Percentiles rank a stretch among this genome's conserved stretches.
These are phyloP conservation scores for Phasia obesa DNA, from an alignment of 2,888 invertebrate genomes.

Conservation along the genomic window DNA sequence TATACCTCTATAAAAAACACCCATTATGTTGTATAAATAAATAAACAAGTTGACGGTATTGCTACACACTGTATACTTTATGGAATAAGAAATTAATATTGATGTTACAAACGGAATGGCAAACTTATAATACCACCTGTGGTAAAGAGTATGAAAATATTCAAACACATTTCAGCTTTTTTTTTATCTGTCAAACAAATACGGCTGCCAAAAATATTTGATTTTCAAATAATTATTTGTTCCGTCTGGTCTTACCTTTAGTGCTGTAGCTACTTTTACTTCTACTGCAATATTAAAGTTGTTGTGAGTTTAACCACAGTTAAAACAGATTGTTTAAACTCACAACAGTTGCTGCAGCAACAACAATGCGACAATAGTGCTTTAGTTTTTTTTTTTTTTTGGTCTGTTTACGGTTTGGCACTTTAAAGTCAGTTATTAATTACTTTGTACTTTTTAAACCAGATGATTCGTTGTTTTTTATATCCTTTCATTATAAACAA, in stretches of 20 bases:
- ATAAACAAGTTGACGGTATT: too few relatives aligned
- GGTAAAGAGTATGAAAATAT: too few relatives aligned
- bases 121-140: too few relatives aligned
- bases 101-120: too few relatives aligned
- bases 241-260: background rate
- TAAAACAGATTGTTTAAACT: conserved; percentile 37
- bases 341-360: conserved; percentile 17
- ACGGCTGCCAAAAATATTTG: too few relatives aligned
- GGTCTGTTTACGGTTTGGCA: conserved; percentile 35
- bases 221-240: background rate
- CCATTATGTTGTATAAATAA: too few relatives aligned
- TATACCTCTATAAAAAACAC: too few relatives aligned
- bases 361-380: conserved; percentile 28
- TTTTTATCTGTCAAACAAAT: too few relatives aligned
- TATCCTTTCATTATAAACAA: too few relatives aligned
- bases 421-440: conserved; percentile 52
- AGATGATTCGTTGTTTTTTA: background rate
- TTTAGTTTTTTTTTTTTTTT: conserved; percentile 21
- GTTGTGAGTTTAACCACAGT: conserved; percentile 45
- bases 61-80: too few relatives aligned
- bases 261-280: background rate
- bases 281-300: conserved; percentile 17
- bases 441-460: background rate
- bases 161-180: too few relatives aligned
- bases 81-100: too few relatives aligned